phyloP scores from a whole-genome alignment of 2,113 vertebrate genomes.

The Zingel zingel region DNA sequence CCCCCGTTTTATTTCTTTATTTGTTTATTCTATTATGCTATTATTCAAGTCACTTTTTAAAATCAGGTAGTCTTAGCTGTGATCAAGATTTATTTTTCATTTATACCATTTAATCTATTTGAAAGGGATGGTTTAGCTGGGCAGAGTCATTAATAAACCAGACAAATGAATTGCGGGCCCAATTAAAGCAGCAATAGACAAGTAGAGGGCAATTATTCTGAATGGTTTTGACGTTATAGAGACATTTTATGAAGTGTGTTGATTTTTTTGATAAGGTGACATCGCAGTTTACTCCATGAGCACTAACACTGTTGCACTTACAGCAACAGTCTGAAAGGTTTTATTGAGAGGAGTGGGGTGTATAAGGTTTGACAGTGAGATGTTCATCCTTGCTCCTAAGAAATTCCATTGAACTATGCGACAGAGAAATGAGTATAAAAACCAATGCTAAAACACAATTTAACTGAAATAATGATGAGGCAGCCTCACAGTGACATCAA shows the following conservation, averaged over 20 bases:
- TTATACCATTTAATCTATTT: neutral
- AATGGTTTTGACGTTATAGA: neutral
- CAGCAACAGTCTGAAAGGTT: neutral
- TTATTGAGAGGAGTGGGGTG: neutral
- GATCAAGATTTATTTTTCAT: neutral
- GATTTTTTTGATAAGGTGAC: neutral
- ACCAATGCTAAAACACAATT: neutral
- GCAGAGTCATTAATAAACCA: neutral
- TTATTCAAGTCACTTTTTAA: neutral
- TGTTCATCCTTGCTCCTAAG: neutral
- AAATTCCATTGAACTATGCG: neutral
- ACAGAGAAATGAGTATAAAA: neutral
- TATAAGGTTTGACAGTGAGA: neutral
- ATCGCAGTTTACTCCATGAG: neutral
- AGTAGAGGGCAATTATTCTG: neutral
- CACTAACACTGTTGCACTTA: neutral
- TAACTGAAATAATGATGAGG: neutral
- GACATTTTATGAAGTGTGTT: neutral
- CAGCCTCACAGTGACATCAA: neutral
- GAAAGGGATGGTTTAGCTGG: neutral
- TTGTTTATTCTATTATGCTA: neutral
- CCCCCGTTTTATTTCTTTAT: accelerated
- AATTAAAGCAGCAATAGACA: neutral
- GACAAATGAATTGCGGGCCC: neutral
- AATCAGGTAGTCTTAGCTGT: neutral